Evolutionary conservation across 2,797 vertebrate genomes (phyloP), one percentile per base, ranked within the genome.

Genomic region (Odontamblyopus lacepedii): DNA sequence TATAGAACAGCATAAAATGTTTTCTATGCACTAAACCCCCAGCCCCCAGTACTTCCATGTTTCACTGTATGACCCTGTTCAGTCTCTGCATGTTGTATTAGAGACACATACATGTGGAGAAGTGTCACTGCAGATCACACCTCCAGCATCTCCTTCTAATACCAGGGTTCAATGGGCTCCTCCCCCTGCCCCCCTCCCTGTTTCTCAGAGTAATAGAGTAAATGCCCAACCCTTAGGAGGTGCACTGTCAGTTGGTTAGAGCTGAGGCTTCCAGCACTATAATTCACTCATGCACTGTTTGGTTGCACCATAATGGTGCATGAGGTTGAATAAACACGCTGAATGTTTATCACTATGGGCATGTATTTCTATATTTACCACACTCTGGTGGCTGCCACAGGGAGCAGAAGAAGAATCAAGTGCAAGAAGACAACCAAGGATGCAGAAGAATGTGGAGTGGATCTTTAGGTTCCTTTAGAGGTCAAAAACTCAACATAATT

Each of bases 121-220:
- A 18, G 66, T 85, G 82, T 89, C 83, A 85, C 29, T 75, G 60
- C 61, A 76, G 63, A 63, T 87, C 41, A 62, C 63, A 69, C 71
- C 27, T 50, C 32, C 59, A 77, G 50, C 75, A 44, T 61, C 35
- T 76, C 26, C 71, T 11, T 48, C 30, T 82, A 78, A 81, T 63
- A 60, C 55, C n/a, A 53, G 23, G 32, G 44, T 74, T 68, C 30
- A 64, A 61, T 30, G 38, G 7, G 19, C 30, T 35, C 57, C 29
- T 48, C 5, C 62, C 53, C 72, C 12, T 15, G n/a, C 27, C 44
- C 57, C 29, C 48, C 5, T 55, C 53, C 72, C 67, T 19, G 41
- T 6, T 12, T 63, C 44, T 15, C 68, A 57, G 50, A 60, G 56
- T 63, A 79, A 23, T 12, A 35, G 26, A 19, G 41, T 73, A 62